These are phyloP conservation scores for Manduca sexta DNA, from an alignment of 1,140 invertebrate genomes.

Conservation along the genomic window DNA sequence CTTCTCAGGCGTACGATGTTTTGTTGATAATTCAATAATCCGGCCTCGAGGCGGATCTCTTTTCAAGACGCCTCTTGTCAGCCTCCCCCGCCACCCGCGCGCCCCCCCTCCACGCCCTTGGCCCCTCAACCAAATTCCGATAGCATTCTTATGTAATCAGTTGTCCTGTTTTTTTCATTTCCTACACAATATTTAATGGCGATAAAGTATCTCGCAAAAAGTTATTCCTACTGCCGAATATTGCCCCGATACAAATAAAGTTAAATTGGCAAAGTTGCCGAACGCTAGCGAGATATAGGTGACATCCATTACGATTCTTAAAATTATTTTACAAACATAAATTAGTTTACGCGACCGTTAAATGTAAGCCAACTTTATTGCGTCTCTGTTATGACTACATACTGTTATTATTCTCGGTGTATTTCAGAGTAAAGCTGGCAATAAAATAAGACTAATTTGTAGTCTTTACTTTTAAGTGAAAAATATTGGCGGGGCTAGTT, in stretches of 20 bases:
- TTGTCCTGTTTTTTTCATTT: conserved; percentile 63
- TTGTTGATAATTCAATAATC: conserved; percentile 72
- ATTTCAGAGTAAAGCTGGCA: not conserved
- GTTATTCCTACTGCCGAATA: conserved; percentile 56
- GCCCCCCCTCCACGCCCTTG: conserved; percentile 13
- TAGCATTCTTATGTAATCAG: conserved; percentile 58
- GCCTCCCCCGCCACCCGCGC: conserved; percentile 14
- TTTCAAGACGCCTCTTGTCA: conserved; percentile 39
- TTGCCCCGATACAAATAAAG: conserved; percentile 63
- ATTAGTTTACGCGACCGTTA: conserved; percentile 34
- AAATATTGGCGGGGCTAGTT: conserved; percentile 50
- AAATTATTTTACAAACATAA: conserved; percentile 38
- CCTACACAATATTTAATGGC: conserved; percentile 48
- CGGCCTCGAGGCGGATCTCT: conserved; percentile 46
- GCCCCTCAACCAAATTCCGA: conserved; percentile 28
- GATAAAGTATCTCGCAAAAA: conserved; percentile 42
- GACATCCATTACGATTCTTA: conserved; percentile 49
- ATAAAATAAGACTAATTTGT: conserved; percentile 40
- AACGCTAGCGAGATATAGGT: conserved; percentile 39
- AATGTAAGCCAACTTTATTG: not conserved
- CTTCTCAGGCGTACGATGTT: conserved; percentile 61
- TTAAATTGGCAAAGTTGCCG: conserved; percentile 69
- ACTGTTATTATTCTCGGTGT: not conserved
- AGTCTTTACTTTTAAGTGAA: conserved; percentile 51
- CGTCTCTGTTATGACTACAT: not conserved